Base-by-base conservation (phyloP, 30 jellyfish, hydroid and myxozoan genomes). In the Catostylus mosaicus region DNA sequence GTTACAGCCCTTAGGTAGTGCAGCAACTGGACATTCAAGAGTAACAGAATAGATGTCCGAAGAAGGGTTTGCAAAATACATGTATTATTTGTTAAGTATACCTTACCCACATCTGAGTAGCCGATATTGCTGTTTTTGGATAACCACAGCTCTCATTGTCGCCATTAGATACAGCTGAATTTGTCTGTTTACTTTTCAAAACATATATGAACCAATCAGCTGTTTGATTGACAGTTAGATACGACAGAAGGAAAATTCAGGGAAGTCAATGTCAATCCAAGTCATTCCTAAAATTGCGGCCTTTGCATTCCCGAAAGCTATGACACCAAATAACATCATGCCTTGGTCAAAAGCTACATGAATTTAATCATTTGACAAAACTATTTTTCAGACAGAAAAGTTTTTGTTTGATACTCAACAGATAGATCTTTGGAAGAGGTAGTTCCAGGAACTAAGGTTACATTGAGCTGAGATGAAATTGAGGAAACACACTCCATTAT, bases 161-260 rank as follows among this genome's bases (percentile, higher is more conserved):
- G 79, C 22, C 90, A 86, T 68, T 37, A 86, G 78, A 45, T 86
- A 77, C 96, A 86, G 79, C 92, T 46, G 30, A 19, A 51, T 35
- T 79, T 26, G 96, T 86, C 18, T 76, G n/a, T 76, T 86, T 92
- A 36, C 96, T 92, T 40, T 56, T 86, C 61, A 76, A 86, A 69
- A 76, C 67, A 51, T 24, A 22, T 76, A 18, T 29, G 64, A 86
- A 86, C 50, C 40, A 63, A 16, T 92, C 78, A 31, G 56, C 46
- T 43, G n/a, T n/a, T n/a, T n/a, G 27, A 50, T 50, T 29, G 85
- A 77, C 40, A 30, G 22, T 26, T 86, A 92, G 96, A 61, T 86
- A 76, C 20, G 84, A 30, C 79, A 67, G 38, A 46, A 31, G 32
- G 63, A 32, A 57, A 84, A 84, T 50, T 46, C 82, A 30, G 95